phyloP scores from a whole-genome alignment of 2,797 vertebrate genomes.

The Chaunax sp. region DNA sequence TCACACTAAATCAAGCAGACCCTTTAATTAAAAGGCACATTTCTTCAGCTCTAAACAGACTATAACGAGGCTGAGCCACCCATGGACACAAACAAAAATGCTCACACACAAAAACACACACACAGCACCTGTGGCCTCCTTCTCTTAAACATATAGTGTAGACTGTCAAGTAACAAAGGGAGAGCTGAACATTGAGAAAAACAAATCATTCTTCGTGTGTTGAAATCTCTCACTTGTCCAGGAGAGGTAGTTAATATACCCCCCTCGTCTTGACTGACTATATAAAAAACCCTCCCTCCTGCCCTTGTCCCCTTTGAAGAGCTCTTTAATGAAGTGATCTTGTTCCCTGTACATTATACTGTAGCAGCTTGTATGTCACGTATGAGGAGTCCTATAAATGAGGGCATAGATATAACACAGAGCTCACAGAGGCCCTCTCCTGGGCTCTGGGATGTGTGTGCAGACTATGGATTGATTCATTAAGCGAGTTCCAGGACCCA shows the following conservation, averaged over 20 bases:
- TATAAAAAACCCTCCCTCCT: conserved; percentile 39
- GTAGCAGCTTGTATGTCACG: conserved; percentile 45
- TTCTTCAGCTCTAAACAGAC: conserved; percentile 47
- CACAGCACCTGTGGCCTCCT: neutral
- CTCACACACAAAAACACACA: conserved; percentile 3
- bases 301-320: conserved; percentile 54
- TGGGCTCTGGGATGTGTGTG: conserved; percentile 61
- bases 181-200: conserved; percentile 43
- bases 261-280: conserved; percentile 46
- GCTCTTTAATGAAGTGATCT: conserved; percentile 71
- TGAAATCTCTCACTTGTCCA: conserved; percentile 44
- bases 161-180: conserved; percentile 17
- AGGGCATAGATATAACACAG: conserved; percentile 56
- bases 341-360: conserved; percentile 54
- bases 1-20: conserved; percentile 68
- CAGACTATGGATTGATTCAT: conserved; percentile 73
- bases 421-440: conserved; percentile 53
- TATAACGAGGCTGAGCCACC: conserved; percentile 35
- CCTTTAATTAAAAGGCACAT: conserved; percentile 76
- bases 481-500: conserved; percentile 63
- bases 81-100: conserved; percentile 25
- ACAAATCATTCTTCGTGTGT: conserved; percentile 15
- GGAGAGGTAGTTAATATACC: conserved; percentile 52
- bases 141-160: conserved; percentile 10
- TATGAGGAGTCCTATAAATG: conserved; percentile 55